These are phyloP conservation scores for Zophobas morio DNA, from an alignment of 1,140 invertebrate genomes.

Conservation along the genomic window DNA sequence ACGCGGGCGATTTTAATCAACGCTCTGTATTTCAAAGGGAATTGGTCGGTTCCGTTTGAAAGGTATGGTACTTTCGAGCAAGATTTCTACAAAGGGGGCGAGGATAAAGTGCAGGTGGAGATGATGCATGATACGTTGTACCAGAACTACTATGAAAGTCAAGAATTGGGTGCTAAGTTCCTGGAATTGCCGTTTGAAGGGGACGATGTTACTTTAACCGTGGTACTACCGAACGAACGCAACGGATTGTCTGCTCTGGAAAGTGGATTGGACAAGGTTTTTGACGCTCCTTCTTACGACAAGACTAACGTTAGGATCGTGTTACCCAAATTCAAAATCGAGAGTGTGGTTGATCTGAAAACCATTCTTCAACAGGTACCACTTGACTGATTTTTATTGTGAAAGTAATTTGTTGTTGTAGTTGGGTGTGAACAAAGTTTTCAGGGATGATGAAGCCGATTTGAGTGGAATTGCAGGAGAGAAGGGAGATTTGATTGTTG, in stretches of 20 bases:
- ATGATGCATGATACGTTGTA: conserved; percentile 75
- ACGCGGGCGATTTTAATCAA: conserved; percentile 83
- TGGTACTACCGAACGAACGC: conserved; percentile 67
- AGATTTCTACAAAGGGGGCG: conserved; percentile 66
- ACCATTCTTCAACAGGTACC: conserved; percentile 71
- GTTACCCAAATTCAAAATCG: conserved; percentile 82
- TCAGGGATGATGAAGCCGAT: conserved; percentile 16
- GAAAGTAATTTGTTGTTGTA: conserved; percentile 11
- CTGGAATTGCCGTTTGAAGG: conserved; percentile 72
- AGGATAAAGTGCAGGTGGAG: conserved; percentile 69
- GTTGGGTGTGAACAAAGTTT: conserved; percentile 17
- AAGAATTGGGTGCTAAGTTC: conserved; percentile 63
- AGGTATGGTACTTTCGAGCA: conserved; percentile 68
- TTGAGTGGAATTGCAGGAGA: conserved; percentile 46
- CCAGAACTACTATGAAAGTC: conserved; percentile 5
- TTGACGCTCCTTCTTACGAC: conserved; percentile 55
- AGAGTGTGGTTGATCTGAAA: conserved; percentile 74
- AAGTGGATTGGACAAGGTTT: conserved; percentile 56
- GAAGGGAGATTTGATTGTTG: conserved; percentile 63
- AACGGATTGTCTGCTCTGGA: conserved; percentile 67
- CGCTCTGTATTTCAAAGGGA: conserved; percentile 89
- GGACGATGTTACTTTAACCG: conserved; percentile 72
- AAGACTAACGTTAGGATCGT: conserved; percentile 56
- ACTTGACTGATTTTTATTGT: neutral
- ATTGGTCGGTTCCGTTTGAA: conserved; percentile 75